Percentiles rank a stretch among this genome's conserved stretches.
Evolutionary conservation across 53 echinoderm and acorn worm genomes (phyloP).

Genomic region (Actinopyga echinites): DNA sequence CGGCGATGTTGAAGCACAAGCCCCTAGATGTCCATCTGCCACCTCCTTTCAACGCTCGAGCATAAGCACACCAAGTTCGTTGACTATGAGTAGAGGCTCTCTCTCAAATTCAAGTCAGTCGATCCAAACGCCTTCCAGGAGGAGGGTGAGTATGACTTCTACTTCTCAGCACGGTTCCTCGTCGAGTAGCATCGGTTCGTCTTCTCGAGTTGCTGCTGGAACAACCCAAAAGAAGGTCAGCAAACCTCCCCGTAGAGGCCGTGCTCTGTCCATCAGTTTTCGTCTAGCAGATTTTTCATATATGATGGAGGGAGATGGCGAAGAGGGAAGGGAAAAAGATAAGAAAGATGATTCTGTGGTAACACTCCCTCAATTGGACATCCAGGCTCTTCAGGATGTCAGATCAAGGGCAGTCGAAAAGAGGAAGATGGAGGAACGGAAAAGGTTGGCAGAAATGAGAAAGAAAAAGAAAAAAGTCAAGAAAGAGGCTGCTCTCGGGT

Average conservation of each 20-base stretch:
- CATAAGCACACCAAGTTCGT: conserved; percentile 51
- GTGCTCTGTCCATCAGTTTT: conserved; percentile 78
- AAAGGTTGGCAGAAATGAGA: conserved; percentile 23
- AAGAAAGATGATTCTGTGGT: background rate
- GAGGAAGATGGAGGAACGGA: conserved; percentile 29
- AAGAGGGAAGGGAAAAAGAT: background rate
- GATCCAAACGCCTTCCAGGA: conserved; percentile 60
- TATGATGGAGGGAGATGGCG: conserved; percentile 50
- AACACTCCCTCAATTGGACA: background rate
- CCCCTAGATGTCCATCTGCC: conserved; percentile 1
- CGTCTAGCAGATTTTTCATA: conserved; percentile 91
- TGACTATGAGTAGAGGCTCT: conserved; percentile 69
- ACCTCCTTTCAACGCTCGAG: background rate
- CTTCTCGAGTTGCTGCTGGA: conserved; percentile 29
- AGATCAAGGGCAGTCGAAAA: conserved; percentile 14
- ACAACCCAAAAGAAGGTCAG: conserved; percentile 35
- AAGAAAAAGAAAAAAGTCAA: conserved; percentile 40
- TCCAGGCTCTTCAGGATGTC: conserved; percentile 39
- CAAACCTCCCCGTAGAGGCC: conserved; percentile 53
- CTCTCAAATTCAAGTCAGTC: conserved; percentile 58
- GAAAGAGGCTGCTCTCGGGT: background rate
- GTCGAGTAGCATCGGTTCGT: conserved; percentile 34
- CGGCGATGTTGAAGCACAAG: background rate
- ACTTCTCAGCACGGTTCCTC: conserved; percentile 33
- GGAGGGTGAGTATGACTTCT: conserved; percentile 57